Conservation (phyloP, 2,113 vertebrate species). For the Craseonycteris thonglongyai region DNA sequence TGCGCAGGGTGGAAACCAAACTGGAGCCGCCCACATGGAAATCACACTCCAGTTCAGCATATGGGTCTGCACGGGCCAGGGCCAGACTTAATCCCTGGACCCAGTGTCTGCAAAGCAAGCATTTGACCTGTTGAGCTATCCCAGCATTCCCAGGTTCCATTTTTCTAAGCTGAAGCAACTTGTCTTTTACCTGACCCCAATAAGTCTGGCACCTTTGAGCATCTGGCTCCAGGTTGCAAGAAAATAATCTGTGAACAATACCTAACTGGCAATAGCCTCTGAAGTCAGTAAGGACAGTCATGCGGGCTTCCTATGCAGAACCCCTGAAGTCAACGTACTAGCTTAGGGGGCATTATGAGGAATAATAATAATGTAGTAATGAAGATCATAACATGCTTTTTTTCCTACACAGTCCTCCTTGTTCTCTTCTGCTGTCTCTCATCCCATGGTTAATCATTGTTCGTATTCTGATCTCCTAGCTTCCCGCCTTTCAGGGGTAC, state of each 20-base stretch:
- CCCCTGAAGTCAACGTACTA: neutral
- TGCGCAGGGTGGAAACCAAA: no score
- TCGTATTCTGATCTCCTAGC: neutral
- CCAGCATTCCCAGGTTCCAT: no score
- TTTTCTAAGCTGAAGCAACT: neutral
- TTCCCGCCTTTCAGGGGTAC: neutral
- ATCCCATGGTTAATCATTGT: neutral
- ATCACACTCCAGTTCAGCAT: no score
- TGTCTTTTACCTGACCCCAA: neutral
- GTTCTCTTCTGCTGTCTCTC: neutral
- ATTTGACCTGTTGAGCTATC: no score
- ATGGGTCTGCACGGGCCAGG: no score
- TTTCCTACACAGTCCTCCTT: neutral
- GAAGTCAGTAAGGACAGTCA: neutral
- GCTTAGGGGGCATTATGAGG: neutral
- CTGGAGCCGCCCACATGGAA: no score
- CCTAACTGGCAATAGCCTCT: neutral
- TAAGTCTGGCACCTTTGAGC: neutral
- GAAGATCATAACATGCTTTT: neutral
- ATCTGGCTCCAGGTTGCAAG: neutral
- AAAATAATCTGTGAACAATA: neutral
- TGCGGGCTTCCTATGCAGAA: neutral
- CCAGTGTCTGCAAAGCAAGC: no score
- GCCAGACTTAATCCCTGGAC: no score
- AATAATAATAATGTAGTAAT: neutral